These are phyloP conservation scores for Lerista edwardsae DNA, from an alignment of 2,797 vertebrate genomes.

Conservation along the genomic window DNA sequence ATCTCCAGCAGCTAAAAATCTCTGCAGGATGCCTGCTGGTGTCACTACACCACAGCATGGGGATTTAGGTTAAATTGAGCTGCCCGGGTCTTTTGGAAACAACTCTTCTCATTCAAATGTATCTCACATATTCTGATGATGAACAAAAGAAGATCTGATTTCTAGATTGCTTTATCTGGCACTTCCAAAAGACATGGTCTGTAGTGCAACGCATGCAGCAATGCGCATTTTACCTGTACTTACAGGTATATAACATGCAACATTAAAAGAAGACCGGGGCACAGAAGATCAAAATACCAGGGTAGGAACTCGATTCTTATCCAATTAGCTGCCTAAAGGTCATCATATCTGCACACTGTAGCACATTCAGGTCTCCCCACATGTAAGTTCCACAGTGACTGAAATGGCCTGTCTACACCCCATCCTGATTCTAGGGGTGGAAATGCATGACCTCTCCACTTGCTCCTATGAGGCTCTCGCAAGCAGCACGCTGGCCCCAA, in stretches of 20 bases:
- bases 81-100: not conserved
- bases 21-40: too few species aligned
- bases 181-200: not conserved
- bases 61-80: too few species aligned
- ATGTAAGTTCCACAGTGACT: not conserved
- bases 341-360: not conserved
- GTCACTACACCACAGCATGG: too few species aligned
- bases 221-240: not conserved
- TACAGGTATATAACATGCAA: not conserved
- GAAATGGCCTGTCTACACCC: not conserved
- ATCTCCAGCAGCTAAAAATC: too few species aligned
- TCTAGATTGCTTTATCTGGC: not conserved
- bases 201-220: not conserved
- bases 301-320: too few species aligned
- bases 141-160: not conserved
- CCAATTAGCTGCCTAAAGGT: too few species aligned
- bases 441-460: too few species aligned
- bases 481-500: too few species aligned
- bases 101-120: not conserved
- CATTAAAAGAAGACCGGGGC: not conserved
- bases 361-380: not conserved
- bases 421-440: not conserved
- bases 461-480: too few species aligned
- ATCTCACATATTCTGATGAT: not conserved
- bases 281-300: not conserved